Evolutionary conservation across 2,888 invertebrate species (phyloP).

Genomic region (Phoenoteleia sp.): DNA sequence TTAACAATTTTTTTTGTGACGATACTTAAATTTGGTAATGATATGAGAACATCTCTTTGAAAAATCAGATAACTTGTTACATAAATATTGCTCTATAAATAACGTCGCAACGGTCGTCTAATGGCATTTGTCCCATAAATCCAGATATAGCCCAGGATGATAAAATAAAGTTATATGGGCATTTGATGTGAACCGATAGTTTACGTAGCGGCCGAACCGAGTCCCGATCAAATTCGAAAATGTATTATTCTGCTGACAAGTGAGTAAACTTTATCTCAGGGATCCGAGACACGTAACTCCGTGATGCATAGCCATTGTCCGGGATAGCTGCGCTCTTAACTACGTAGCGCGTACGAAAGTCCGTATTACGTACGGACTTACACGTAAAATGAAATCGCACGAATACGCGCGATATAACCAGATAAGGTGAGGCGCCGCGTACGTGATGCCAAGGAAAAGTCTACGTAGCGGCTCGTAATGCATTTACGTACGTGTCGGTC

Average conservation of each 20-base stretch:
- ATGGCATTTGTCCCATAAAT: conserved; percentile 82
- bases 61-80: too few relatives aligned
- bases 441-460: conserved; percentile 60
- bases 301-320: conserved; percentile 74
- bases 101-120: too few relatives aligned
- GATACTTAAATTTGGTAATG: too few relatives aligned
- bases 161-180: conserved; percentile 82
- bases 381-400: conserved; percentile 60
- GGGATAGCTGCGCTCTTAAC: conserved; percentile 51
- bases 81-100: too few relatives aligned
- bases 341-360: conserved; percentile 36
- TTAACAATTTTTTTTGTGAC: too few relatives aligned
- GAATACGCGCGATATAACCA: conserved; percentile 65
- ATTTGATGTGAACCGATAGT: conserved; percentile 80
- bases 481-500: conserved; percentile 60
- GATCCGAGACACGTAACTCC: conserved; percentile 78
- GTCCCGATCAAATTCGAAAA: conserved; percentile 71
- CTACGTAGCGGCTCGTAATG: conserved; percentile 48
- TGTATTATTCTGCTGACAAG: conserved; percentile 80
- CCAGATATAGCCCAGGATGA: conserved; percentile 79
- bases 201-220: conserved; percentile 75
- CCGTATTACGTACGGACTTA: conserved; percentile 59
- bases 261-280: conserved; percentile 79
- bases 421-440: conserved; percentile 53
- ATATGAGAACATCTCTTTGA: too few relatives aligned